A percentile compares a stretch with the other conserved stretches of the same genome.
Conservation (phyloP, 37 sponge, comb jelly and placozoan species). For the Dysidea cf. avara region DNA sequence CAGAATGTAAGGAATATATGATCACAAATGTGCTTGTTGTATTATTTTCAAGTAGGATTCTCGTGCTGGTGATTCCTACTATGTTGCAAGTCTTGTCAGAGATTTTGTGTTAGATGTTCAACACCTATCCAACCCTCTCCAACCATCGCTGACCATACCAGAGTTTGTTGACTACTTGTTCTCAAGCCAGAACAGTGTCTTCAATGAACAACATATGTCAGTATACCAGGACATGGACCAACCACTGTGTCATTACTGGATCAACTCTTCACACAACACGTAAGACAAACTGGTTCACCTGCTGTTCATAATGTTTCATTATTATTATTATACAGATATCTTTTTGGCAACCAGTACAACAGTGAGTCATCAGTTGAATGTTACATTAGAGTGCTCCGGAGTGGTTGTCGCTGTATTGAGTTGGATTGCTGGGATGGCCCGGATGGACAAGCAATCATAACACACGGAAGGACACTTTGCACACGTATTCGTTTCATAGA, state of each 20-base stretch:
- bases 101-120: constrained; percentile 35
- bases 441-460: constrained; percentile 88
- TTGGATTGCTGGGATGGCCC: constrained; percentile 96
- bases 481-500: constrained; percentile 91
- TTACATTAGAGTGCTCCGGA: constrained; percentile 78
- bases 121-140: constrained; percentile 38
- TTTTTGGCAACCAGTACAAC: constrained; percentile 95
- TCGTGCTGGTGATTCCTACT: constrained; percentile 40
- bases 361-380: constrained; percentile 92
- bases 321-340: constrained; percentile 77
- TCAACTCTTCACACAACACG: constrained; percentile 98
- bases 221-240: constrained; percentile 88
- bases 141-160: constrained; percentile 61
- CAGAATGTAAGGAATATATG: constrained; percentile 28
- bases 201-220: constrained; percentile 43
- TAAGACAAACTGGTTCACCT: too few relatives aligned
- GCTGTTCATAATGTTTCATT: too few relatives aligned
- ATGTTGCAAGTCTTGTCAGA: constrained; percentile 43
- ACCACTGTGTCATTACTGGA: constrained; percentile 96
- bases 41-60: constrained; percentile 12
- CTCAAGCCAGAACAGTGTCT: constrained; percentile 78
- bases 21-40: background rate
- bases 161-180: constrained; percentile 95
- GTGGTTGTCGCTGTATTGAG: constrained; percentile 93
- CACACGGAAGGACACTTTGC: constrained; percentile 88